These are phyloP conservation scores for Scaptomyza parva DNA, from an alignment of 2,888 invertebrate genomes.

Conservation along the genomic window DNA sequence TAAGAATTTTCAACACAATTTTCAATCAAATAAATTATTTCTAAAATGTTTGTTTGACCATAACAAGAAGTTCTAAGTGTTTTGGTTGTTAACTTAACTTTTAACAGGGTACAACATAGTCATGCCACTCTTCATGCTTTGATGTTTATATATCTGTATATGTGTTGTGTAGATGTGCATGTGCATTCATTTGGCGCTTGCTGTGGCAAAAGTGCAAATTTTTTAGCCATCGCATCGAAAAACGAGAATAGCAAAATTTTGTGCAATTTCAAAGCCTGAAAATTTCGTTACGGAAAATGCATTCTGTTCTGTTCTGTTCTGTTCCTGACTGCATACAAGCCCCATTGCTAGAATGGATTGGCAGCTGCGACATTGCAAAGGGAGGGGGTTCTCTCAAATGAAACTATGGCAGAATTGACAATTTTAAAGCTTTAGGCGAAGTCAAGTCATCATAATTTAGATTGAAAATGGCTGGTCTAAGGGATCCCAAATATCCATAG, in stretches of 20 bases:
- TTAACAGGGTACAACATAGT: constrained; percentile 16
- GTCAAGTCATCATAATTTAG: constrained; percentile 2
- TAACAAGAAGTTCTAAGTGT: background rate
- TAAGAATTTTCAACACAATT: too few relatives aligned
- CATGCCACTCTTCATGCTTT: background rate
- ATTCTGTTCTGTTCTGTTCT: too few relatives aligned
- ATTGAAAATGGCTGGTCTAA: background rate
- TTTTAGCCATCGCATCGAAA: constrained; percentile 53
- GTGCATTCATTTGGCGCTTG: constrained; percentile 61
- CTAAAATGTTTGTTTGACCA: too few relatives aligned
- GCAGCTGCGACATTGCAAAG: constrained; percentile 53
- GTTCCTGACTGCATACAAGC: constrained; percentile 36
- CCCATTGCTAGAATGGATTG: constrained; percentile 57
- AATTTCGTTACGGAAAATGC: constrained; percentile 74
- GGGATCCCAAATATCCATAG: background rate
- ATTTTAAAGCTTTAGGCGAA: constrained; percentile 57
- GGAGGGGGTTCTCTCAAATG: constrained; percentile 19
- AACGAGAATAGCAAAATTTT: constrained; percentile 55
- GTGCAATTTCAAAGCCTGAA: constrained; percentile 73
- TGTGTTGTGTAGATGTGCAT: constrained; percentile 25
- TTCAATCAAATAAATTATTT: too few relatives aligned
- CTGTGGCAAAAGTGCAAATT: constrained; percentile 74
- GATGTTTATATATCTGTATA: constrained; percentile 43
- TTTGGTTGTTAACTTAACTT: background rate
- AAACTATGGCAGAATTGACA: constrained; percentile 3